phyloP scores from a whole-genome alignment of 2,888 invertebrate species.

The Drosophila tripunctata region DNA sequence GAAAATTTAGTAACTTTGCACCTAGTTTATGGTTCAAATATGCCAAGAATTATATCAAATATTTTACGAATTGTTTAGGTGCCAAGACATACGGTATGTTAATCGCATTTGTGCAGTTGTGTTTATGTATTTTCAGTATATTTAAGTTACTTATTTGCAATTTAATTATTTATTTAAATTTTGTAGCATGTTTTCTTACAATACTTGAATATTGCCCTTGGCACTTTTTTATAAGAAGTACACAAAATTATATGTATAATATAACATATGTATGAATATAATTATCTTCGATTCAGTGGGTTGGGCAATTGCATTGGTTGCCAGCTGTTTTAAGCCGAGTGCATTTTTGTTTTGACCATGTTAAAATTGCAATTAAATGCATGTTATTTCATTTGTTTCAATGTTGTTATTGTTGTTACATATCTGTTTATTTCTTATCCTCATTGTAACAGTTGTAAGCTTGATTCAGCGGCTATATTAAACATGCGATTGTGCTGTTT shows the following conservation, averaged over 20 bases:
- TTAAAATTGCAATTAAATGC: background rate
- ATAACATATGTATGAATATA: background rate
- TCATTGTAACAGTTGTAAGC: slow-evolving; percentile 1
- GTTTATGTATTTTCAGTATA: too few relatives aligned
- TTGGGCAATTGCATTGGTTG: background rate
- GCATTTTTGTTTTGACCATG: background rate
- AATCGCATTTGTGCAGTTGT: too few relatives aligned
- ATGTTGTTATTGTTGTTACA: background rate
- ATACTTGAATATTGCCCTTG: too few relatives aligned
- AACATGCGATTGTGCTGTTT: background rate
- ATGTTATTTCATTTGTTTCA: background rate
- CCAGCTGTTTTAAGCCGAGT: background rate
- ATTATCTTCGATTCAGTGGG: background rate
- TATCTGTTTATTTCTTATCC: background rate
- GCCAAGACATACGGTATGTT: too few relatives aligned
- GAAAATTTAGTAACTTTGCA: too few relatives aligned
- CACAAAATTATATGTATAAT: background rate
- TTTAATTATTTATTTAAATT: too few relatives aligned
- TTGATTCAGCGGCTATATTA: background rate
- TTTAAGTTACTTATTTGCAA: too few relatives aligned
- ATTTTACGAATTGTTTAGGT: too few relatives aligned
- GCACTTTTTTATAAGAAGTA: background rate
- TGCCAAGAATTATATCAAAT: too few relatives aligned
- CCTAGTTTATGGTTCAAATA: too few relatives aligned
- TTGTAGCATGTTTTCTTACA: too few relatives aligned